Evolutionary conservation across 2,888 invertebrate genomes (phyloP).

Genomic region (Acrocera orbiculus): DNA sequence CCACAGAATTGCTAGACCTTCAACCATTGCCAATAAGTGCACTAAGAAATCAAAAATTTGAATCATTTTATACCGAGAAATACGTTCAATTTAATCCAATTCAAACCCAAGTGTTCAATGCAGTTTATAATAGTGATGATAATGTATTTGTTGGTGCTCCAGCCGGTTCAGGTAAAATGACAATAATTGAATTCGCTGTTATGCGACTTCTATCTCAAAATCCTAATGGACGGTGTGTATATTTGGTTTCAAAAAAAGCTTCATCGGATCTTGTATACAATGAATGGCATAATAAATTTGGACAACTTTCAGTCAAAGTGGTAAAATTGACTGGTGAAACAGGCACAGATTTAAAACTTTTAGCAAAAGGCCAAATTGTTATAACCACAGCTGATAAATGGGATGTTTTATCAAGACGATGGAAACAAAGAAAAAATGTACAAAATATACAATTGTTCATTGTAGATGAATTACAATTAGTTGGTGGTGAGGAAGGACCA

Average conservation of each 20-base stretch:
- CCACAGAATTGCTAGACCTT: constrained; percentile 89
- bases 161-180: constrained; percentile 82
- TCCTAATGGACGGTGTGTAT: constrained; percentile 73
- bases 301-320: constrained; percentile 60
- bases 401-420: constrained; percentile 94
- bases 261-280: constrained; percentile 76
- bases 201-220: constrained; percentile 64
- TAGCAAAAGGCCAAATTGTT: constrained; percentile 89
- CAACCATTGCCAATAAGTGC: constrained; percentile 93
- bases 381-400: constrained; percentile 96
- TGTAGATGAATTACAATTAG: constrained; percentile 85
- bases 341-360: constrained; percentile 82
- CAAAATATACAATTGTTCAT: constrained; percentile 93
- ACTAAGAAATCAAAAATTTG: constrained; percentile 69
- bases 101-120: constrained; percentile 97
- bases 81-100: constrained; percentile 96
- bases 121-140: constrained; percentile 95
- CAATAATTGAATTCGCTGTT: constrained; percentile 91
- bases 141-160: constrained; percentile 94
- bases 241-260: constrained; percentile 80
- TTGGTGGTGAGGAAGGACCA: constrained; percentile 82
- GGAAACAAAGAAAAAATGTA: constrained; percentile 98
- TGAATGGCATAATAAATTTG: constrained; percentile 86
- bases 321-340: constrained; percentile 94
- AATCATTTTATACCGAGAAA: constrained; percentile 65